phyloP scores from a whole-genome alignment of 2,113 vertebrate species.

The Ellobius talpinus region DNA sequence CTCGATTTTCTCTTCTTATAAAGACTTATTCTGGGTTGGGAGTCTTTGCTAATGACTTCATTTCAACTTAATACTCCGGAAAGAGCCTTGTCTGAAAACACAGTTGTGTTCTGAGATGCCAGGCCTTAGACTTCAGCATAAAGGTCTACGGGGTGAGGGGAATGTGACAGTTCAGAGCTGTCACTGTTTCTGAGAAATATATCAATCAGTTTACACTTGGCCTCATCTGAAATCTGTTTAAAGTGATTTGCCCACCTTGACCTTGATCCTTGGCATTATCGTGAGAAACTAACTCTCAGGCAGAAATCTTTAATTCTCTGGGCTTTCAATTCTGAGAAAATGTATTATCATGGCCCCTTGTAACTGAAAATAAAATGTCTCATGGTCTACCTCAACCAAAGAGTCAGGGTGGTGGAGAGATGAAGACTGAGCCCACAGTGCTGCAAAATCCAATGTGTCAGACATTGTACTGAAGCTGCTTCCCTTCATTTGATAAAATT shows the following conservation, averaged over 20 bases:
- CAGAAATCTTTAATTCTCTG: not conserved
- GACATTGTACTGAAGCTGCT: not conserved
- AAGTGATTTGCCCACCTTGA: conserved; percentile 15
- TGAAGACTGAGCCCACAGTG: not conserved
- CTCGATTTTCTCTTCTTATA: not conserved
- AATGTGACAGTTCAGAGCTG: not conserved
- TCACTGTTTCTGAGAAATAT: not conserved
- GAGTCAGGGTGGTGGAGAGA: not conserved
- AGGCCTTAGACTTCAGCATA: not conserved
- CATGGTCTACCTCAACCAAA: not conserved
- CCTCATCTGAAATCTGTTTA: not conserved
- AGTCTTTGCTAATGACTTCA: not conserved
- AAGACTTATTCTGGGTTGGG: not conserved
- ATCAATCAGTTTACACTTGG: not conserved
- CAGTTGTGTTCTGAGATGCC: not conserved
- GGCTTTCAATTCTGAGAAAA: not conserved
- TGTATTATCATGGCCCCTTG: not conserved
- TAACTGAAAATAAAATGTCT: not conserved
- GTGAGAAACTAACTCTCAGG: conserved; percentile 23
- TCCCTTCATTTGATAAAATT: not conserved
- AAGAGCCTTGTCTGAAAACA: not conserved
- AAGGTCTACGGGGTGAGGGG: not conserved
- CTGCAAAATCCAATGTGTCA: not conserved
- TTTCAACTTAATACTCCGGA: not conserved
- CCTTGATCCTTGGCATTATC: not conserved